These are phyloP conservation scores for Drosophila ficusphila DNA, from an alignment of 1,140 invertebrate genomes.

Conservation along the genomic window DNA sequence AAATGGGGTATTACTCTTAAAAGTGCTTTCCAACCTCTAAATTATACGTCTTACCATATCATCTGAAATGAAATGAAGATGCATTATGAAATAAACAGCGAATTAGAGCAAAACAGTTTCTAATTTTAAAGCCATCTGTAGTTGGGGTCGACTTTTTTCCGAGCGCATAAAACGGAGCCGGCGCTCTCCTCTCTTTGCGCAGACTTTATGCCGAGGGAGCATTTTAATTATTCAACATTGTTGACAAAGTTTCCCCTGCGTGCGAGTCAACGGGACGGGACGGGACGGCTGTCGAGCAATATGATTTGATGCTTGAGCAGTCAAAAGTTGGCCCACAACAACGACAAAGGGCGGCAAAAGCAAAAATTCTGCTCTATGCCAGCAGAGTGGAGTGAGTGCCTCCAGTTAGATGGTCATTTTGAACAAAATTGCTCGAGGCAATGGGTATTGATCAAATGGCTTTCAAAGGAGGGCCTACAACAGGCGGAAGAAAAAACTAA, in stretches of 20 bases:
- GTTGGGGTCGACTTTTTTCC: not conserved
- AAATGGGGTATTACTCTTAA: not conserved
- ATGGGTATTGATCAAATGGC: slow-evolving; percentile 8
- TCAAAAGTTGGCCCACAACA: slow-evolving; percentile 60
- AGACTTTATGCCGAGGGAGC: slow-evolving; percentile 76
- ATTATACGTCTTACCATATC: too few relatives aligned
- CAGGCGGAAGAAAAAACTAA: not conserved
- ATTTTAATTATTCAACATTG: slow-evolving; percentile 84
- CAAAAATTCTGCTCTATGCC: slow-evolving; percentile 15
- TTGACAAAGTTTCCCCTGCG: slow-evolving; percentile 79
- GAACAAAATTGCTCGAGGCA: slow-evolving; percentile 5
- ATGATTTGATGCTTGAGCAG: slow-evolving; percentile 80
- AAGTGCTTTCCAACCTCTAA: not conserved
- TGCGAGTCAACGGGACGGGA: slow-evolving; percentile 12
- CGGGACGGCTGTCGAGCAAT: slow-evolving; percentile 41
- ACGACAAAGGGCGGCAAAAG: slow-evolving; percentile 21
- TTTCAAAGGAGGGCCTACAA: not conserved
- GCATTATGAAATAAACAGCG: not conserved
- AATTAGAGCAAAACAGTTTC: too few relatives aligned
- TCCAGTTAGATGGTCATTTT: slow-evolving; percentile 34
- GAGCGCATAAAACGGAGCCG: slow-evolving; percentile 7
- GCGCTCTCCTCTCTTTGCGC: slow-evolving; percentile 44
- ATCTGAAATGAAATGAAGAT: too few relatives aligned
- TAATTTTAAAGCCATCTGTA: not conserved
- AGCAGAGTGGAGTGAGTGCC: slow-evolving; percentile 4